A percentile compares a stretch with the other conserved stretches of the same genome.
Conservation (phyloP, 2,797 vertebrate genomes). For the Luscinia luscinia region DNA sequence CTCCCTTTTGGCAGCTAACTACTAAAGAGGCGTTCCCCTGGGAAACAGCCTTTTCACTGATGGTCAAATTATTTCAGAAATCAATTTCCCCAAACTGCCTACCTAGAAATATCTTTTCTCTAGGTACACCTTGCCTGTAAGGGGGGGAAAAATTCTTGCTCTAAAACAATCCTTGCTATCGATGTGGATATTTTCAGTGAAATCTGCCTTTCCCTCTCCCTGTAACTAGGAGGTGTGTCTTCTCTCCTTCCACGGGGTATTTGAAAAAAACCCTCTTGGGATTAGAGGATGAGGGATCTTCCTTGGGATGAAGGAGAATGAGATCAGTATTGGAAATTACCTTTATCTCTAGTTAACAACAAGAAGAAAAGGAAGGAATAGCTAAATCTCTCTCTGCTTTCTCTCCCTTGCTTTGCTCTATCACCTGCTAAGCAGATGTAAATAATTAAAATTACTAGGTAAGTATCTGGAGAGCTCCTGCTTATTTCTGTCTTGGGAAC, state of each 20-base stretch:
- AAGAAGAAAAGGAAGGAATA: constrained; percentile 7
- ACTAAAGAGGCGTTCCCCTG: not conserved
- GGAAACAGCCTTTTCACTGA: not conserved
- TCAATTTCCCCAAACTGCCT: not conserved
- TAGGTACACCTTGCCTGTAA: not conserved
- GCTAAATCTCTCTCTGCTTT: not conserved
- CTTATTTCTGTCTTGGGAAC: not conserved
- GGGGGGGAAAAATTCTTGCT: not conserved
- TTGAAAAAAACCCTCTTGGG: not conserved
- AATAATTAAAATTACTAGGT: constrained; percentile 25
- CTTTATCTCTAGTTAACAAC: constrained; percentile 21
- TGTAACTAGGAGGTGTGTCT: constrained; percentile 6
- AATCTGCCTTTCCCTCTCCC: constrained; percentile 7
- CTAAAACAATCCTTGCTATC: not conserved
- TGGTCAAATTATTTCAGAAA: constrained; percentile 1
- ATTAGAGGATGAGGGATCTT: not conserved
- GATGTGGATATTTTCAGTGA: not conserved
- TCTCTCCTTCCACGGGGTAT: not conserved
- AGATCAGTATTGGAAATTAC: constrained; percentile 33
- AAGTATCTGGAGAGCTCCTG: not conserved
- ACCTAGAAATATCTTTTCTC: not conserved
- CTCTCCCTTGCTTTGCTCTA: not conserved
- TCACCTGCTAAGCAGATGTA: not conserved
- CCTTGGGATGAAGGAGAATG: not conserved
- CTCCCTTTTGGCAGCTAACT: not conserved